phyloP scores from a whole-genome alignment of 2,113 vertebrate species.

The Serinus canaria region DNA sequence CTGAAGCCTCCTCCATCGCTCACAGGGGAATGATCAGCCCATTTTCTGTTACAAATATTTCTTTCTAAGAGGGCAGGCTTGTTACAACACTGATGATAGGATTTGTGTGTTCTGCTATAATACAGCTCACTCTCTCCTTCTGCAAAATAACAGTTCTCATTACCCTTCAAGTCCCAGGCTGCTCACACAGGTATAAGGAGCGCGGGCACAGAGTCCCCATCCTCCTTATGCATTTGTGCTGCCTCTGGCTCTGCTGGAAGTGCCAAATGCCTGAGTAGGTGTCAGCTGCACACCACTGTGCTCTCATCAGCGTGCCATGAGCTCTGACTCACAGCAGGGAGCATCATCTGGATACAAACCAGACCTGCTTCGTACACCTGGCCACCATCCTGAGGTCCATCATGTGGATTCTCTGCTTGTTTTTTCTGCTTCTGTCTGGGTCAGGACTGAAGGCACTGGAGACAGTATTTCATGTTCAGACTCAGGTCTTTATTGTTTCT shows the following conservation, averaged over 20 bases:
- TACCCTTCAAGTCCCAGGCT: not conserved
- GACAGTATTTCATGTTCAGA: too few species aligned
- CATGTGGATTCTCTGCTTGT: not conserved
- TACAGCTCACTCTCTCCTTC: fast-evolving
- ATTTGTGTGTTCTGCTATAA: not conserved
- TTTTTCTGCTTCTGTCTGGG: not conserved
- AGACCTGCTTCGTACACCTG: not conserved
- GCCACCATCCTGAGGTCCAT: not conserved
- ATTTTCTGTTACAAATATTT: not conserved
- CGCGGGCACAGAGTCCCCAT: not conserved
- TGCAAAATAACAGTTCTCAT: not conserved
- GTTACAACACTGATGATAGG: not conserved
- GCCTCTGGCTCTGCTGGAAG: not conserved
- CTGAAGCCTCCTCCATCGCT: not conserved
- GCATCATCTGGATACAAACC: not conserved
- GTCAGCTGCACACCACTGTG: not conserved
- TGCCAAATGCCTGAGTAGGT: not conserved
- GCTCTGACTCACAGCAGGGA: not conserved
- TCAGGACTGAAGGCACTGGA: not conserved
- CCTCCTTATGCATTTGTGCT: not conserved
- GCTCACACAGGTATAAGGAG: not conserved
- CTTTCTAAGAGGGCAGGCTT: not conserved
- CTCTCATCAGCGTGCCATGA: not conserved
- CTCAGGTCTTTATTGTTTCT: too few species aligned
- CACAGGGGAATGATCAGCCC: not conserved